Conservation (phyloP, 2,888 invertebrate species). For the Tuberolachnus salignus region DNA sequence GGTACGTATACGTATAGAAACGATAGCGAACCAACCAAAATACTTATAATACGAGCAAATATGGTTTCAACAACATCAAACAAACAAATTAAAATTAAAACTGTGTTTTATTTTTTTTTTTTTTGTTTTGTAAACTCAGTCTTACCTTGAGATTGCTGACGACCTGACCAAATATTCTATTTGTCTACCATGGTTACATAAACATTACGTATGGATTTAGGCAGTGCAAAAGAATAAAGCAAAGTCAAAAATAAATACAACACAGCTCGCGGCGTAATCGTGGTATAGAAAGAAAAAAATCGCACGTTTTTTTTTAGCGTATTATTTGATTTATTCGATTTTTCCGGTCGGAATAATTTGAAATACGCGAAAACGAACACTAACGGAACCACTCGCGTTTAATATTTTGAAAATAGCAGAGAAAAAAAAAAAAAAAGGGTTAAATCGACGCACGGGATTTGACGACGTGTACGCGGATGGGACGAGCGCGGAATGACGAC, state of each 20-base stretch:
- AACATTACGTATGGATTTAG: constrained; percentile 31
- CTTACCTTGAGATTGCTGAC: constrained; percentile 41
- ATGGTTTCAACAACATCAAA: not conserved
- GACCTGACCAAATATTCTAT: constrained; percentile 22
- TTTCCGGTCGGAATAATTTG: not conserved
- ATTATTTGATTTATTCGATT: too few relatives aligned
- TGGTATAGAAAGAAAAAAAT: not conserved
- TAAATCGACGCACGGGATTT: not conserved
- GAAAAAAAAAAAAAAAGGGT: not conserved
- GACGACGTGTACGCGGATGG: not conserved
- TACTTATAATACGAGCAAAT: too few relatives aligned
- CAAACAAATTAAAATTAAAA: not conserved
- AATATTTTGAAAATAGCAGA: not conserved
- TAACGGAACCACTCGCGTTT: not conserved
- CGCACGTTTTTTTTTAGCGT: too few relatives aligned
- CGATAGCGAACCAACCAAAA: not conserved
- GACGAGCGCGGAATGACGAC: constrained; percentile 37
- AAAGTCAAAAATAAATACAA: constrained; percentile 1
- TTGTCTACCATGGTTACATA: constrained; percentile 52
- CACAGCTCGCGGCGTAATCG: constrained; percentile 19
- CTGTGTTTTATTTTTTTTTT: not conserved
- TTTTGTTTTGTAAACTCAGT: too few relatives aligned
- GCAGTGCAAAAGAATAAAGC: constrained; percentile 2
- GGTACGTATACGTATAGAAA: not conserved
- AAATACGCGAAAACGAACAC: not conserved